Conservation (phyloP, 2,113 vertebrate species). For the Hippocampus zosterae region DNA sequence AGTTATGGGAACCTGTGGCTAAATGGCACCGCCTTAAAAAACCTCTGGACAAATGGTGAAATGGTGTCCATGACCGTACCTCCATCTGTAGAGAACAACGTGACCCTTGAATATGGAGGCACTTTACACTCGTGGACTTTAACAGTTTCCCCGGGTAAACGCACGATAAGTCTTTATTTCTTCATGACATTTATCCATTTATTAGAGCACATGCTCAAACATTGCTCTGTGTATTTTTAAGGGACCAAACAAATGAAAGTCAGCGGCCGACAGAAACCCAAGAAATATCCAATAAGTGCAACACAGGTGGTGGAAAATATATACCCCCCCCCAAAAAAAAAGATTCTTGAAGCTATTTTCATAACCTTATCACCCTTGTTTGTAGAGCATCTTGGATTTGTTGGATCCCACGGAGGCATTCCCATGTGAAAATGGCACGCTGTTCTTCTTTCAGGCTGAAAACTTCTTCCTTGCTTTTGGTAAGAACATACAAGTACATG, state of each 20-base stretch:
- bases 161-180: neutral
- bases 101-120: conserved; percentile 29
- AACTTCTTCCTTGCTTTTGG: conserved; percentile 62
- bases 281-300: neutral
- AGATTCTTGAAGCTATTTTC: neutral
- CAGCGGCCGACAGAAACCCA: conserved; percentile 35
- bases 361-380: neutral
- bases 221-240: conserved; percentile 8
- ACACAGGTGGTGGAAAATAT: conserved; percentile 37
- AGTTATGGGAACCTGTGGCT: conserved; percentile 42
- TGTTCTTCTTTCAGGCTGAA: conserved; percentile 57
- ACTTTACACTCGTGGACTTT: conserved; percentile 40
- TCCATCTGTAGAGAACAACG: conserved; percentile 44
- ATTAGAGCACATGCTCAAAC: neutral
- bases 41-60: conserved; percentile 27
- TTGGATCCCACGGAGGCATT: conserved; percentile 48
- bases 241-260: conserved; percentile 42
- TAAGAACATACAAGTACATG: conserved; percentile 14
- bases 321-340: no score
- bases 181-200: neutral
- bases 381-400: conserved; percentile 41
- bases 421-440: conserved; percentile 58
- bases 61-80: conserved; percentile 52
- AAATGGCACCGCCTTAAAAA: conserved; percentile 41
- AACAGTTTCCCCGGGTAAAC: conserved; percentile 47